Conservation (phyloP, 2,113 vertebrate genomes). For the Ptilonorhynchus violaceus region DNA sequence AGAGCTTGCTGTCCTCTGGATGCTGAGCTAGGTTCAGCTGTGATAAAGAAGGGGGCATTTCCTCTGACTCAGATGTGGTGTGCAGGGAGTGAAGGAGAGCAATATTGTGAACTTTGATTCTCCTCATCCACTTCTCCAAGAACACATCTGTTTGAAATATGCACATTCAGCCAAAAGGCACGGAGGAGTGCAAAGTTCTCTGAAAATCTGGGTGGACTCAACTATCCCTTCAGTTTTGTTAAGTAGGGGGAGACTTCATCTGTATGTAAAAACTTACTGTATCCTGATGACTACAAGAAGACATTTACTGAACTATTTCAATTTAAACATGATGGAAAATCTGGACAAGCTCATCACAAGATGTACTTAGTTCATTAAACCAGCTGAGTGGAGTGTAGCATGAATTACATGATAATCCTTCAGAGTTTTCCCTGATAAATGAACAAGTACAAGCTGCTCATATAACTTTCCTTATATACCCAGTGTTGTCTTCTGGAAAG, state of each 20-base stretch:
- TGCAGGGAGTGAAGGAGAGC: background rate
- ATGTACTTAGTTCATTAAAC: background rate
- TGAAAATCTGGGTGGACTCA: background rate
- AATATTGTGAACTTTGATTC: background rate
- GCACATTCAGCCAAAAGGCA: background rate
- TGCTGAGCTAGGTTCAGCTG: background rate
- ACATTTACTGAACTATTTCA: background rate
- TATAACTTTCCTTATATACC: background rate
- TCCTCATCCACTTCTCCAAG: background rate
- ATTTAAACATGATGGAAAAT: background rate
- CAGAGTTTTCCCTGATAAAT: background rate
- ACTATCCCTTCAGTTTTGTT: background rate
- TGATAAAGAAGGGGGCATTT: background rate
- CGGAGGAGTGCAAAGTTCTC: background rate
- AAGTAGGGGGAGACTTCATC: background rate
- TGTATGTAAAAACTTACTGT: background rate
- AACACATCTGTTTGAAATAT: background rate
- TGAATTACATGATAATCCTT: background rate
- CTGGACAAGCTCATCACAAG: background rate
- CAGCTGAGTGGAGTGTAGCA: background rate
- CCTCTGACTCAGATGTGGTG: background rate
- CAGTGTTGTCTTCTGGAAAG: background rate
- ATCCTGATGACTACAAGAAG: background rate
- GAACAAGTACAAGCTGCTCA: background rate
- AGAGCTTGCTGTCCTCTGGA: background rate